Evolutionary conservation across 2,797 vertebrate species (phyloP).

Genomic region (Typhlichthys eigenmanni): DNA sequence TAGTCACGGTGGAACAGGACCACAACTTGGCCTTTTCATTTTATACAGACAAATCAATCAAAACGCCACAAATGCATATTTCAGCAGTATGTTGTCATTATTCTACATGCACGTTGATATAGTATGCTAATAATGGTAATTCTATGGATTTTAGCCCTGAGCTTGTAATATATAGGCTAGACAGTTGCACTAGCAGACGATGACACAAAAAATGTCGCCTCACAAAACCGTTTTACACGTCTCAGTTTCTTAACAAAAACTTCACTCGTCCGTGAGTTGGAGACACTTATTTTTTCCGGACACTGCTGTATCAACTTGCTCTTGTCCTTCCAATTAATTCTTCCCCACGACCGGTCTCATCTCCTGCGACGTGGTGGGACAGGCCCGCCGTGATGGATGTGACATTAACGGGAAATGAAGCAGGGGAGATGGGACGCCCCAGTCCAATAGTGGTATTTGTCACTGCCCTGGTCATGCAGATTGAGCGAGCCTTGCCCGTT

Average conservation of each 20-base stretch:
- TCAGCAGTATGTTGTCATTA: not conserved
- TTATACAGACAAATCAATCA: not conserved
- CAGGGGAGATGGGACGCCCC: slow-evolving; percentile 64
- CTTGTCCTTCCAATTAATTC: slow-evolving; percentile 70
- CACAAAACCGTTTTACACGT: slow-evolving; percentile 1
- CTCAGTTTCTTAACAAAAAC: slow-evolving; percentile 11
- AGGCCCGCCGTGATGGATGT: slow-evolving; percentile 71
- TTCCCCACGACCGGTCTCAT: slow-evolving; percentile 60
- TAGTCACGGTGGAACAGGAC: not conserved
- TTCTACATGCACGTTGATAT: not conserved
- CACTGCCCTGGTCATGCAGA: slow-evolving; percentile 74
- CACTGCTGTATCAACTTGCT: slow-evolving; percentile 36
- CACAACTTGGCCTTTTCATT: not conserved
- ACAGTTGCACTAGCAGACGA: not conserved
- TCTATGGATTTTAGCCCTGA: not conserved
- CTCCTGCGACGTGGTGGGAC: slow-evolving; percentile 62
- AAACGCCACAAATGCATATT: not conserved
- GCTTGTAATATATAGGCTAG: not conserved
- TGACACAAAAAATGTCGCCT: slow-evolving; percentile 11
- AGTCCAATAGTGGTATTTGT: slow-evolving; percentile 76
- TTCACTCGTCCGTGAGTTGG: slow-evolving; percentile 3
- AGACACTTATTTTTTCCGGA: slow-evolving; percentile 2
- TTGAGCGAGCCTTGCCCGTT: slow-evolving; percentile 60
- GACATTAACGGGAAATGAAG: slow-evolving; percentile 78
- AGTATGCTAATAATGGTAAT: not conserved